A percentile compares a stretch with the other conserved stretches of the same genome.
phyloP scores from a whole-genome alignment of 2,113 vertebrate species.

The Sclerurus mexicanus region DNA sequence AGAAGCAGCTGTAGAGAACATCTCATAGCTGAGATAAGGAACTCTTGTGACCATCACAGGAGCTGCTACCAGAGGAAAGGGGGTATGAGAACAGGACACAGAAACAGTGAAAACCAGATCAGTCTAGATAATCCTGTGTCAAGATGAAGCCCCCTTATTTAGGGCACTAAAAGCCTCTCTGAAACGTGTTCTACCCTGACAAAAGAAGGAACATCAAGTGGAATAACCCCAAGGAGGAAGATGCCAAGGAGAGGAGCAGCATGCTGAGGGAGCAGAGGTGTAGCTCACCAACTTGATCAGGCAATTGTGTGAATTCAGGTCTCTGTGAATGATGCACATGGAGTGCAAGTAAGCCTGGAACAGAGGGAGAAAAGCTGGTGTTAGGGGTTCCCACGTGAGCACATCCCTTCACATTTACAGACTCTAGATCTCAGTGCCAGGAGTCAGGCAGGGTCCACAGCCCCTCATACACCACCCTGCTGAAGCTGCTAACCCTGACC shows the following conservation, averaged over 20 bases:
- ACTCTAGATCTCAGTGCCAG: not conserved
- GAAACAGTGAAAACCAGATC: not conserved
- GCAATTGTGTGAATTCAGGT: constrained; percentile 95
- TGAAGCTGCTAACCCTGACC: not conserved
- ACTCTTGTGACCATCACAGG: not conserved
- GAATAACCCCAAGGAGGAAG: not conserved
- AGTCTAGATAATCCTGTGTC: not conserved
- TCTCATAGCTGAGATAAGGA: not conserved
- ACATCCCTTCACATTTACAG: not conserved
- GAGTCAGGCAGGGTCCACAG: not conserved
- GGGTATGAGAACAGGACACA: not conserved
- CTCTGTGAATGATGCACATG: constrained; percentile 91
- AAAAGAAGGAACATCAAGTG: not conserved
- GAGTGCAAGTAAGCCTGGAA: constrained; percentile 92
- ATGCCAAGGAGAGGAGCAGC: not conserved
- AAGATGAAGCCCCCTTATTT: not conserved
- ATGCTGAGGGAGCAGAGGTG: not conserved
- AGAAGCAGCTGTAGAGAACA: not conserved
- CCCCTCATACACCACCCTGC: not conserved
- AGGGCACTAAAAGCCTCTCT: not conserved
- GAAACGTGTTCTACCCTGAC: not conserved
- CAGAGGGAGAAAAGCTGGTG: not conserved
- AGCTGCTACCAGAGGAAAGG: not conserved
- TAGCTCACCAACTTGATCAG: constrained; percentile 91
- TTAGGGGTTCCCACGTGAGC: not conserved